phyloP scores from a whole-genome alignment of 2,113 vertebrate species.

The Motacilla alba region DNA sequence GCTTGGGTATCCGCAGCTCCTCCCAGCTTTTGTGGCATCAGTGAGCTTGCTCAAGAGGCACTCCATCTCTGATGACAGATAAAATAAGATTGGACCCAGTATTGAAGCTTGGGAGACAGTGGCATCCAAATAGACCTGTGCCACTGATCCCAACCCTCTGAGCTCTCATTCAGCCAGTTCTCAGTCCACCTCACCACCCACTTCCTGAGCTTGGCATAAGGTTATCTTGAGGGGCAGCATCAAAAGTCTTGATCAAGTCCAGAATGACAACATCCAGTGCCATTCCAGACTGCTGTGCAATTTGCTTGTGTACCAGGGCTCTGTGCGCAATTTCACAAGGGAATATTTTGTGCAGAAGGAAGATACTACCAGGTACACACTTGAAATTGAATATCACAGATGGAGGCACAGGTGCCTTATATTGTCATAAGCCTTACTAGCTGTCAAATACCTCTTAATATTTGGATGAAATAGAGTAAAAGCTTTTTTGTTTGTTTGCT shows the following conservation, averaged over 20 bases:
- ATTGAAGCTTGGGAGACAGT: background rate
- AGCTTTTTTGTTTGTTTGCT: background rate
- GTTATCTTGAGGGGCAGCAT: background rate
- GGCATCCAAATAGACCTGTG: background rate
- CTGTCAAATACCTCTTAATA: background rate
- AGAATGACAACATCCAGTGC: background rate
- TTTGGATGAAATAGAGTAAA: background rate
- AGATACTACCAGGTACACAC: background rate
- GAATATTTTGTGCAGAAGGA: background rate
- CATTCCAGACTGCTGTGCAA: background rate
- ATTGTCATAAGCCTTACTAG: background rate
- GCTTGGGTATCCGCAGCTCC: fast-evolving
- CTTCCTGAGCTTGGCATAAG: background rate
- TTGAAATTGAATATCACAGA: background rate
- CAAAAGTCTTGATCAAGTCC: background rate
- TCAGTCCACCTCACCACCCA: background rate
- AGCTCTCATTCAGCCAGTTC: background rate
- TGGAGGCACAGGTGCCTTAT: background rate
- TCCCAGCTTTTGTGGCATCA: background rate
- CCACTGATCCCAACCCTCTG: background rate
- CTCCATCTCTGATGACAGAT: background rate
- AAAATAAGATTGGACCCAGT: background rate
- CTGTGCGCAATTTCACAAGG: background rate
- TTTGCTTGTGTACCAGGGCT: background rate
- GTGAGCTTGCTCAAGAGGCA: background rate